Evolutionary conservation across 2,113 vertebrate species (phyloP).

Genomic region (Dryoscopus gambensis): DNA sequence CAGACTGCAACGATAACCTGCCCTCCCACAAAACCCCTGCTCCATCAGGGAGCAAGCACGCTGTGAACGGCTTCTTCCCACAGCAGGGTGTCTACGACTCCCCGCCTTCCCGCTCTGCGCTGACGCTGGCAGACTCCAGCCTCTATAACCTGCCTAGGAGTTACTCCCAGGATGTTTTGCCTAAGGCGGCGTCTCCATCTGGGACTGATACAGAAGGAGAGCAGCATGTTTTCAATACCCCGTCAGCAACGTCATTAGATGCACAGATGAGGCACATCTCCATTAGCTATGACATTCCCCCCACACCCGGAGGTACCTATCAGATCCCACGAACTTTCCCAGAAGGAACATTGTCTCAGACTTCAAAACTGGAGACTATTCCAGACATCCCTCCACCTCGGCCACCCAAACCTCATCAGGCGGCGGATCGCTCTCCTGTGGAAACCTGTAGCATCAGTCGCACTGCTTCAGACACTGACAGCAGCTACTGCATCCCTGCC

Average conservation of each 20-base stretch:
- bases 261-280: slow-evolving; percentile 86
- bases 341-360: slow-evolving; percentile 73
- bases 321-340: slow-evolving; percentile 87
- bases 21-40: slow-evolving; percentile 84
- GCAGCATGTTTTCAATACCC: slow-evolving; percentile 85
- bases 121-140: slow-evolving; percentile 77
- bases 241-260: slow-evolving; percentile 78
- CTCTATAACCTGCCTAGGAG: slow-evolving; percentile 92
- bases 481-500: slow-evolving; percentile 85
- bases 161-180: slow-evolving; percentile 91
- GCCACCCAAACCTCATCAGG: slow-evolving; percentile 88
- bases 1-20: slow-evolving; percentile 96
- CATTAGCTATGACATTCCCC: slow-evolving; percentile 93
- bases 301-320: slow-evolving; percentile 88
- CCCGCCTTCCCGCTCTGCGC: slow-evolving; percentile 78
- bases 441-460: slow-evolving; percentile 80
- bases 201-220: slow-evolving; percentile 81
- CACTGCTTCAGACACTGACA: slow-evolving; percentile 86
- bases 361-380: slow-evolving; percentile 74
- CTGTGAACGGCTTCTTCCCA: slow-evolving; percentile 89
- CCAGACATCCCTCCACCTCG: slow-evolving; percentile 90
- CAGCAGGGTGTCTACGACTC: slow-evolving; percentile 86
- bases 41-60: slow-evolving; percentile 76
- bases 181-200: slow-evolving; percentile 78
- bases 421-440: slow-evolving; percentile 89